Evolutionary conservation across 2,113 vertebrate genomes (phyloP).

Genomic region (Anarhynchus alexandrinus): DNA sequence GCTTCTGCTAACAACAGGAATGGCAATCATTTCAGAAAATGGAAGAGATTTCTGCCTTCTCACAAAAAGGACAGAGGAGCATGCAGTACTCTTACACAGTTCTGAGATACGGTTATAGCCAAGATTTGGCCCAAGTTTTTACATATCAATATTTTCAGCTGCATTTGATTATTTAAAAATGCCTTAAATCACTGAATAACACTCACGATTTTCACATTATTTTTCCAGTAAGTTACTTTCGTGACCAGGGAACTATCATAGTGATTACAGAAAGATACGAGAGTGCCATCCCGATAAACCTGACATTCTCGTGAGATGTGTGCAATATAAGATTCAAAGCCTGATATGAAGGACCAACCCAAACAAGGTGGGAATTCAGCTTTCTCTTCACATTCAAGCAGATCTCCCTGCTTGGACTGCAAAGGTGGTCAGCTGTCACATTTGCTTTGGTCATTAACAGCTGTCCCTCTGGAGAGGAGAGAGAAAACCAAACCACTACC

Average conservation of each 20-base stretch:
- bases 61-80: neutral
- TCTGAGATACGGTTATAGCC: neutral
- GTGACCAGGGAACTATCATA: neutral
- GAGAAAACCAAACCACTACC: neutral
- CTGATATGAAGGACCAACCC: neutral
- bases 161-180: neutral
- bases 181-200: neutral
- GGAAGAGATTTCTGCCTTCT: neutral
- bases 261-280: neutral
- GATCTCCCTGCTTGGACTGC: neutral
- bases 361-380: neutral
- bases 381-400: neutral
- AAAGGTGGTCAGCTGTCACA: rapidly evolving
- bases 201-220: neutral
- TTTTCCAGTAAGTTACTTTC: neutral
- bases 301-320: neutral
- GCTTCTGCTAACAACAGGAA: neutral
- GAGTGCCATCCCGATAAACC: neutral
- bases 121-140: neutral
- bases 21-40: neutral
- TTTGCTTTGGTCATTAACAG: neutral
- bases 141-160: neutral
- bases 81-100: neutral
- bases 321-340: neutral
- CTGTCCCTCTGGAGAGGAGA: neutral